Evolutionary conservation across 30 jellyfish, hydroid and myxozoan genomes (phyloP), one percentile per base, ranked within the genome.

Genomic region (Cassiopea xamachana): DNA sequence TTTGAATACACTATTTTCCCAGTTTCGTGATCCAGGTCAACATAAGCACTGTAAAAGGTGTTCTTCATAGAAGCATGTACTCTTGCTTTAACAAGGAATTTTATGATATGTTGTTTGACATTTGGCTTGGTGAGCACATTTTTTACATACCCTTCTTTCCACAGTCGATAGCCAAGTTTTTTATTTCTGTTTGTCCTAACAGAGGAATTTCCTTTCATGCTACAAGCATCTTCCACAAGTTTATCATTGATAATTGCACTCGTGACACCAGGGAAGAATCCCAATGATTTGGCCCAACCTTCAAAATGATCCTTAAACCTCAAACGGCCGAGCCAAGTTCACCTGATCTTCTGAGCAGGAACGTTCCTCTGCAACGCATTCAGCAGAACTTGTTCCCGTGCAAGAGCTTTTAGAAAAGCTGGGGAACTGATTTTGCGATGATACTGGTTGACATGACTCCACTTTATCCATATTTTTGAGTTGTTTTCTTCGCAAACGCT

Each of bases 1-100:
- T 89, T 81, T 7, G 92, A 59, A 60, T 43, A 80, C 60, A 70
- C 48, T 62, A 73, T 62, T 5, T 89, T 83, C 6, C 89, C 85
- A 0, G 46, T 80, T 44, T n/a, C 46, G 61, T 86, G 76, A 17
- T 69, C 45, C 64, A 83, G 51, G 90, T 83, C 83, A 49, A 61
- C 90, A 55, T 69, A 83, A 14, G 18, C 77, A 16, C 46, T 90
- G 73, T 79, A 69, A 2, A 43, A n/a, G 46, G 15, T n/a, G 27
- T 70, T 75, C 48, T 91, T 91, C 77, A 79, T 84, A 1, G 91
- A 84, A 49, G 93, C 92, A 39, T 50, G 85, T 10, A 86, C 98
- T 46, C 60, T 87, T 43, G 86, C 87, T 75, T 92, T 92, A 1
- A 92, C 74, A n/a, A 73, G 88, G 76, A 64, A 87, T 70, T 46